Conservation (phyloP, 2,888 invertebrate species). For the Sphaerophoria rueppellii region DNA sequence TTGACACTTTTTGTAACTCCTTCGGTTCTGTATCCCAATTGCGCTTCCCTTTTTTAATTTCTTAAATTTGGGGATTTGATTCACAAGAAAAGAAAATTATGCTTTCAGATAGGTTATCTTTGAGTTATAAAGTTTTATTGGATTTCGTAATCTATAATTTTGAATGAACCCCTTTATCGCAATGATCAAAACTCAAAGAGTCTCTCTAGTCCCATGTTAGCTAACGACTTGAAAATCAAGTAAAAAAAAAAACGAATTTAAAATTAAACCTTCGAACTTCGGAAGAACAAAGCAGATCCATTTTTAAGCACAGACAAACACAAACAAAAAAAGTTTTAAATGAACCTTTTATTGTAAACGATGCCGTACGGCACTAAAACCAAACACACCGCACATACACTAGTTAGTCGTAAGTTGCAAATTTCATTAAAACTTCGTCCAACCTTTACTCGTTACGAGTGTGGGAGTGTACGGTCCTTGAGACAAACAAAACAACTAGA, state of each 20-base stretch:
- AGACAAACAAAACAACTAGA: conserved; percentile 10
- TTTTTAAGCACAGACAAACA: conserved; percentile 15
- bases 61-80: no score
- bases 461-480: conserved; percentile 5
- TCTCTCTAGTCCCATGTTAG: neutral
- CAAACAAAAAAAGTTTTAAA: conserved; percentile 51
- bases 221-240: neutral
- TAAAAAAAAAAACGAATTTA: conserved; percentile 11
- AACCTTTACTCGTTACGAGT: conserved; percentile 37
- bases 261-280: neutral
- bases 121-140: no score
- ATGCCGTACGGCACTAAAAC: neutral
- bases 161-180: no score
- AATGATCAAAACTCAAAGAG: no score
- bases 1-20: conserved; percentile 3
- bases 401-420: conserved; percentile 26
- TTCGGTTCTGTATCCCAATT: neutral
- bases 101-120: no score
- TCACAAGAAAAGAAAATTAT: no score
- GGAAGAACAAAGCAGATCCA: neutral
- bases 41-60: no score
- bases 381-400: conserved; percentile 25
- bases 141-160: no score
- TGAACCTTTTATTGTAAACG: conserved; percentile 33
- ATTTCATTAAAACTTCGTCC: conserved; percentile 68